Evolutionary conservation across 2,888 invertebrate species (phyloP).

Genomic region (Lordiphosa fenestrarum): DNA sequence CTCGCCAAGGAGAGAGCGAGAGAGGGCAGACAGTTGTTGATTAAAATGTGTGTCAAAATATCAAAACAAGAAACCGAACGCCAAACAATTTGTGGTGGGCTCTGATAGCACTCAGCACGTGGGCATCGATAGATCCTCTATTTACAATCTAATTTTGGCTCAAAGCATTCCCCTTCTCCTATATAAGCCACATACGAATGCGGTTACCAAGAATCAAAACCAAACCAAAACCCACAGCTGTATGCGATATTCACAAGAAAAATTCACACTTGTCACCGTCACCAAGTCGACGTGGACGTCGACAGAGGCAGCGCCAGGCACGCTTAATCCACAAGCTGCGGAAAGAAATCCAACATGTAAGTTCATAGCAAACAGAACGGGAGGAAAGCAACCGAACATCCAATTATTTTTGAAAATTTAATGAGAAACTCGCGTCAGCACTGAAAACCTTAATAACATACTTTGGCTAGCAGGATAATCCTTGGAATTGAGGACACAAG

Average conservation of each 20-base stretch:
- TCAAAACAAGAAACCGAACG: slow-evolving; percentile 8
- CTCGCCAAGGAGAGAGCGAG: slow-evolving; percentile 2
- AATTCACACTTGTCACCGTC: slow-evolving; percentile 33
- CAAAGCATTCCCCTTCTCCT: slow-evolving; percentile 8
- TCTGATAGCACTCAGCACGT: slow-evolving; percentile 25
- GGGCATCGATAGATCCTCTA: background rate
- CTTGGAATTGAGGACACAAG: too few relatives aligned
- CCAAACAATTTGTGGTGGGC: slow-evolving; percentile 12
- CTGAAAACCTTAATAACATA: slow-evolving; percentile 8
- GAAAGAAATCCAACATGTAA: slow-evolving; percentile 45
- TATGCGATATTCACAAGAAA: slow-evolving; percentile 35
- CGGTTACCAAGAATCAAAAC: slow-evolving; percentile 22
- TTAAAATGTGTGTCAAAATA: slow-evolving; percentile 64
- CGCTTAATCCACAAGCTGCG: slow-evolving; percentile 25
- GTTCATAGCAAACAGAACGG: slow-evolving; percentile 26
- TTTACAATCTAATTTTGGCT: background rate
- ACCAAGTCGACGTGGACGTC: slow-evolving; percentile 8
- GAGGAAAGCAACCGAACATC: slow-evolving; percentile 1
- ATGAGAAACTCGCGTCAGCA: slow-evolving; percentile 27
- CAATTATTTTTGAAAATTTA: slow-evolving; percentile 28
- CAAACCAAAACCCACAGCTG: slow-evolving; percentile 23
- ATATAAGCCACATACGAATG: slow-evolving; percentile 8
- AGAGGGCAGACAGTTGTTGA: slow-evolving; percentile 41
- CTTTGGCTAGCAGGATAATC: too few relatives aligned
- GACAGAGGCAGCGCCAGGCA: slow-evolving; percentile 13